phyloP scores from a whole-genome alignment of 2,113 vertebrate species.

The Struthidea cinerea region DNA sequence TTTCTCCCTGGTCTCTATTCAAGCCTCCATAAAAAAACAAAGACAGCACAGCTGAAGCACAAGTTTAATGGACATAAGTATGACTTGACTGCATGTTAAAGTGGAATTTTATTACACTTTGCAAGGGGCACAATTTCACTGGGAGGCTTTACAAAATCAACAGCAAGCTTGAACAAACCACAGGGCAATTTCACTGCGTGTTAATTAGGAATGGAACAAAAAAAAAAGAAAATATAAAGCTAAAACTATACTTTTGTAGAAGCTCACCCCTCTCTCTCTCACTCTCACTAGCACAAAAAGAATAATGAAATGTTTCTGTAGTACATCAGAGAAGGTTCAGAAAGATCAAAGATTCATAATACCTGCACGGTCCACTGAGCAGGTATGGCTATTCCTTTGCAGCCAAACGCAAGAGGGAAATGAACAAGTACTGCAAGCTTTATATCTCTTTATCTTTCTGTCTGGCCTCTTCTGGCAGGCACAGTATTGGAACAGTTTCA shows the following conservation, averaged over 20 bases:
- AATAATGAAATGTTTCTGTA: background rate
- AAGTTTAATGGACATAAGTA: background rate
- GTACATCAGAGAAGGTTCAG: background rate
- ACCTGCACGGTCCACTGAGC: background rate
- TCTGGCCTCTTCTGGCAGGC: constrained; percentile 28
- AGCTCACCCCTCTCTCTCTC: background rate
- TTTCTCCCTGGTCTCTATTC: background rate
- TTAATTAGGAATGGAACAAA: background rate
- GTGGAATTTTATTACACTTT: background rate
- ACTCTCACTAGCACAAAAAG: background rate
- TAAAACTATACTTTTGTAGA: background rate
- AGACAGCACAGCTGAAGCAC: background rate
- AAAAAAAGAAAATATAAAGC: background rate
- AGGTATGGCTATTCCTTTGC: background rate
- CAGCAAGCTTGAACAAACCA: background rate
- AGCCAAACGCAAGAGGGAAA: background rate
- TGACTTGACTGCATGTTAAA: background rate
- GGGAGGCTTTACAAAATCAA: background rate
- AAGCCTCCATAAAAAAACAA: background rate
- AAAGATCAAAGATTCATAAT: background rate
- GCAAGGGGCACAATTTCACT: background rate
- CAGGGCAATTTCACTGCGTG: background rate
- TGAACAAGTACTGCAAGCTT: background rate
- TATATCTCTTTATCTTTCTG: constrained; percentile 17
- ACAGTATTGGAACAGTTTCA: constrained; percentile 16